Conservation (phyloP, 1,140 invertebrate genomes). For the Antheraea mylitta region DNA sequence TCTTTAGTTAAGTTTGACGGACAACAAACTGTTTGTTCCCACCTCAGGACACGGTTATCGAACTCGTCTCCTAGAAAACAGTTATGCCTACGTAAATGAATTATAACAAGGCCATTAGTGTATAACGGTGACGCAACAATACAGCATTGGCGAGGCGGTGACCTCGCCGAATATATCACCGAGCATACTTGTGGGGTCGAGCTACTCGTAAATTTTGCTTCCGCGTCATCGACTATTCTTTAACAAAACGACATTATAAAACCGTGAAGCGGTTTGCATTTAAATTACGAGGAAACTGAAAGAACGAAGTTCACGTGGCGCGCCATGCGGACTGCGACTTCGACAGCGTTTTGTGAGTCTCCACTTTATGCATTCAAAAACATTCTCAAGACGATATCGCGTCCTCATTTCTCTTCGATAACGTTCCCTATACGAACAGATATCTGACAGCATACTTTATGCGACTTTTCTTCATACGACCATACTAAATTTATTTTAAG, state of each 20-base stretch:
- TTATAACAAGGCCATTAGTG: conserved; percentile 54
- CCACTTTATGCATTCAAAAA: conserved; percentile 39
- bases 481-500: conserved; percentile 46
- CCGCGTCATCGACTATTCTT: conserved; percentile 56
- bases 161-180: conserved; percentile 57
- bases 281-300: conserved; percentile 35
- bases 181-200: conserved; percentile 35
- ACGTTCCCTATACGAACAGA: conserved; percentile 38
- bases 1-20: conserved; percentile 57
- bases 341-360: conserved; percentile 15
- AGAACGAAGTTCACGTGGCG: conserved; percentile 27
- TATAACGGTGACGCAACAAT: conserved; percentile 50
- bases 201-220: conserved; percentile 63
- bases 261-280: conserved; percentile 45
- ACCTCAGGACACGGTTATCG: conserved; percentile 60
- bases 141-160: conserved; percentile 34
- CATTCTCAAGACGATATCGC: conserved; percentile 34
- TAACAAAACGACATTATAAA: conserved; percentile 28
- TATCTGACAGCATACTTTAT: conserved; percentile 44
- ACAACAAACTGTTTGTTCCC: conserved; percentile 57
- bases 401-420: conserved; percentile 38
- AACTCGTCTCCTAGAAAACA: conserved; percentile 46
- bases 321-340: conserved; percentile 44
- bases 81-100: conserved; percentile 42
- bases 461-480: conserved; percentile 32